Evolutionary conservation across 2,888 invertebrate species (phyloP).

Genomic region (Macropis europaea): DNA sequence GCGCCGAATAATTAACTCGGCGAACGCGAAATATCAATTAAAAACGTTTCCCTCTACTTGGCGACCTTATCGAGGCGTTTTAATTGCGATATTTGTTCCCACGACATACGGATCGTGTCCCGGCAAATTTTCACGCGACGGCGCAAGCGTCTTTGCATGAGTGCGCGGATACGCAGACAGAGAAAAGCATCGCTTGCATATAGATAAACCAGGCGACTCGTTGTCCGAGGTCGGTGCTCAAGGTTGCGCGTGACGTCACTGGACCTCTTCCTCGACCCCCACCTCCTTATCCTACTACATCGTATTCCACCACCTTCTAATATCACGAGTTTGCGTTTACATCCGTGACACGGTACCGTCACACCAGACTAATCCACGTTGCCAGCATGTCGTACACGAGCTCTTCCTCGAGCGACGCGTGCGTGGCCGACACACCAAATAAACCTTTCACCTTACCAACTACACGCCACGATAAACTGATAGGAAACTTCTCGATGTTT

Average conservation of each 20-base stretch:
- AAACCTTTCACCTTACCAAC: too few species aligned
- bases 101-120: conserved; percentile 21
- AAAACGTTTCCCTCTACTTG: not conserved
- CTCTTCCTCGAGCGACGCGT: not conserved
- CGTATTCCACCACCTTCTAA: conserved; percentile 54
- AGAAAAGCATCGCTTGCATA: conserved; percentile 55
- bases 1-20: not conserved
- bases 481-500: too few species aligned
- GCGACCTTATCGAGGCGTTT: conserved; percentile 27
- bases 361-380: conserved; percentile 22
- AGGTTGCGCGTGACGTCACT: conserved; percentile 77
- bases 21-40: conserved; percentile 22
- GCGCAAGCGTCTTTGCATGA: conserved; percentile 41
- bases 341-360: conserved; percentile 40
- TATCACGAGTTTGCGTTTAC: conserved; percentile 55
- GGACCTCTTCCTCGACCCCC: conserved; percentile 59
- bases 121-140: conserved; percentile 38
- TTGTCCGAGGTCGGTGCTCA: conserved; percentile 78
- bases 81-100: conserved; percentile 24
- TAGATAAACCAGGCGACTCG: conserved; percentile 66
- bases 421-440: too few species aligned
- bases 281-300: conserved; percentile 35
- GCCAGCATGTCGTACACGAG: conserved; percentile 4
- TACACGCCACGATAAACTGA: too few species aligned
- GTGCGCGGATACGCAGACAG: conserved; percentile 25